These are phyloP conservation scores for Nasonia longicornis DNA, from an alignment of 1,140 invertebrate genomes.

Conservation along the genomic window DNA sequence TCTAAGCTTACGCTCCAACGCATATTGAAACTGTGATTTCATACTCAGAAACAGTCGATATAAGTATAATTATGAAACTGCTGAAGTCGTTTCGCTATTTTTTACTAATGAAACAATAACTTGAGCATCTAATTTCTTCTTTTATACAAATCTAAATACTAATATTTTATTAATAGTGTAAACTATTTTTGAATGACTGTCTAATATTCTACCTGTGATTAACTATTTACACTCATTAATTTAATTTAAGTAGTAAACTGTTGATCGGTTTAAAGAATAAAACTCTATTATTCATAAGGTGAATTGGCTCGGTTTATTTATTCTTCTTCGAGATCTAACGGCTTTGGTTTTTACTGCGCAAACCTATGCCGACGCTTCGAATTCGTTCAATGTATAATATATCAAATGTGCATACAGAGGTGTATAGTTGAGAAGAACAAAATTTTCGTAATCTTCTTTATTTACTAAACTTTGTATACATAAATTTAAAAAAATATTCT, in stretches of 20 bases:
- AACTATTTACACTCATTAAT: neutral
- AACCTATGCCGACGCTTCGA: too few relatives aligned
- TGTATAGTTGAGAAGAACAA: too few relatives aligned
- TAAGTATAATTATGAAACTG: constrained; percentile 11
- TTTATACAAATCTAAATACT: constrained; percentile 1
- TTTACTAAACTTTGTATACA: constrained; percentile 44
- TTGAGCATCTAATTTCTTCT: neutral
- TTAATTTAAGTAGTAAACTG: neutral
- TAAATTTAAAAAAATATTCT: constrained; percentile 47
- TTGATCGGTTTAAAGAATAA: constrained; percentile 29
- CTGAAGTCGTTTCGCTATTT: neutral
- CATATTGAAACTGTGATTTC: constrained; percentile 40
- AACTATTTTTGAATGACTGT: neutral
- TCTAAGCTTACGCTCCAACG: constrained; percentile 24
- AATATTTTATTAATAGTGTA: neutral
- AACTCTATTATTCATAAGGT: neutral
- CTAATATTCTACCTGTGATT: neutral
- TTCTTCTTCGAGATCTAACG: too few relatives aligned
- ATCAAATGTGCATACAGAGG: too few relatives aligned
- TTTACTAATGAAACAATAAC: neutral
- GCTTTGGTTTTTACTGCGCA: too few relatives aligned
- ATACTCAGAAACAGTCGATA: constrained; percentile 21
- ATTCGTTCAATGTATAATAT: too few relatives aligned
- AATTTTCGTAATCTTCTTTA: constrained; percentile 16
- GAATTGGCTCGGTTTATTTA: neutral